Conservation (phyloP, 1,140 invertebrate species). For the Pomacea maculata region DNA sequence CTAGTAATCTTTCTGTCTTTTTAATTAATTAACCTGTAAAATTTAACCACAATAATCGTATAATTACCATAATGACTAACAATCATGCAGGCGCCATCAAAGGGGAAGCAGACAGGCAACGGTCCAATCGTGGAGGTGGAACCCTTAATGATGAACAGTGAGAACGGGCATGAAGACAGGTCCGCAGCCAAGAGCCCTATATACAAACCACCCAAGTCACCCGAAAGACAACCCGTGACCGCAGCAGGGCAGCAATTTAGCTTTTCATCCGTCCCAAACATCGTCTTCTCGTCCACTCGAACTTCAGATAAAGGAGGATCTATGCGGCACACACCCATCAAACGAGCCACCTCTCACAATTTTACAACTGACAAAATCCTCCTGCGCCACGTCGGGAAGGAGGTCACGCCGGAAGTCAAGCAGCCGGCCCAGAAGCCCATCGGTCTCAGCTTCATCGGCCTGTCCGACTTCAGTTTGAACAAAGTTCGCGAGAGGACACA, state of each 20-base stretch:
- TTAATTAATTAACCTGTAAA: too few relatives aligned
- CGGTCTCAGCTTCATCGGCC: slow-evolving; percentile 25
- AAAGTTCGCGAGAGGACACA: slow-evolving; percentile 70
- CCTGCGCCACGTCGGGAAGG: background rate
- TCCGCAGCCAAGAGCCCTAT: background rate
- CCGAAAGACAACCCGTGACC: background rate
- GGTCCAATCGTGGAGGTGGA: background rate
- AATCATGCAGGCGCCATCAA: background rate
- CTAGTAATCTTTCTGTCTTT: too few relatives aligned
- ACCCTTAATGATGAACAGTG: background rate
- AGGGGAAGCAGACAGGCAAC: background rate
- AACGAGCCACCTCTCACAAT: slow-evolving; percentile 18
- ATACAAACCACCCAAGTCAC: background rate
- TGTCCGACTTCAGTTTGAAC: slow-evolving; percentile 33
- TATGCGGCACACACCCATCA: background rate
- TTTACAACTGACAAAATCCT: slow-evolving; percentile 9
- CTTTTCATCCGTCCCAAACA: slow-evolving; percentile 26
- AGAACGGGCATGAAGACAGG: slow-evolving; percentile 5
- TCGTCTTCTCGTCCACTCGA: slow-evolving; percentile 8
- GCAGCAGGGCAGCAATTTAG: background rate
- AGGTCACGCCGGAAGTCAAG: background rate
- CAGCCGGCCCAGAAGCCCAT: slow-evolving; percentile 9
- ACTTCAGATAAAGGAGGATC: background rate
- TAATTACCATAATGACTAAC: too few relatives aligned
- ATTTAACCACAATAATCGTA: too few relatives aligned